phyloP scores from a whole-genome alignment of 2,888 invertebrate species.

The Nephrotoma guestfalica region DNA sequence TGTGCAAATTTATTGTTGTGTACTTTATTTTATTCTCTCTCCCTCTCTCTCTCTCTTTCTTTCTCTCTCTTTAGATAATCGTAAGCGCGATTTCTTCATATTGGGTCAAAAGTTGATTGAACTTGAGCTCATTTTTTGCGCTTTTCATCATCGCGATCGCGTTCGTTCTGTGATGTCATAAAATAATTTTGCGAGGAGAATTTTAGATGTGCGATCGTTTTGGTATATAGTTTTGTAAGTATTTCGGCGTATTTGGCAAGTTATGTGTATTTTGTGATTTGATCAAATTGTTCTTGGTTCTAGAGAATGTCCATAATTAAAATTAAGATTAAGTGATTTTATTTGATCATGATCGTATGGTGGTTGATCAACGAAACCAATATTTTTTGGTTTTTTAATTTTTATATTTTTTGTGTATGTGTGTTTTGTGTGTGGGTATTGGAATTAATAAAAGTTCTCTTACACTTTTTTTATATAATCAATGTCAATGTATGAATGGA shows the following conservation, averaged over 20 bases:
- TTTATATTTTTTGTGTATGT: background rate
- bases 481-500: background rate
- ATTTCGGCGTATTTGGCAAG: background rate
- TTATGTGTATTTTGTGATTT: background rate
- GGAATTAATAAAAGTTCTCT: background rate
- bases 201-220: background rate
- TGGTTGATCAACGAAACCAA: background rate
- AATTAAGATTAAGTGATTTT: background rate
- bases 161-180: background rate
- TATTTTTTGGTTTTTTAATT: background rate
- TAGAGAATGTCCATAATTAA: background rate
- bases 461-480: background rate
- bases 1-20: background rate
- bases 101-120: slow-evolving; percentile 4
- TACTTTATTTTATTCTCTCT: background rate
- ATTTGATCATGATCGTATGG: background rate
- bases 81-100: background rate
- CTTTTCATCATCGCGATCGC: background rate
- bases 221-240: background rate
- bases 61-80: background rate
- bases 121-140: background rate
- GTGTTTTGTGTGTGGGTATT: background rate
- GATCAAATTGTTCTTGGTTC: background rate
- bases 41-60: background rate
- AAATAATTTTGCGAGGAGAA: background rate